phyloP scores from a whole-genome alignment of 2,113 vertebrate species.

The Erythrocebus patas region DNA sequence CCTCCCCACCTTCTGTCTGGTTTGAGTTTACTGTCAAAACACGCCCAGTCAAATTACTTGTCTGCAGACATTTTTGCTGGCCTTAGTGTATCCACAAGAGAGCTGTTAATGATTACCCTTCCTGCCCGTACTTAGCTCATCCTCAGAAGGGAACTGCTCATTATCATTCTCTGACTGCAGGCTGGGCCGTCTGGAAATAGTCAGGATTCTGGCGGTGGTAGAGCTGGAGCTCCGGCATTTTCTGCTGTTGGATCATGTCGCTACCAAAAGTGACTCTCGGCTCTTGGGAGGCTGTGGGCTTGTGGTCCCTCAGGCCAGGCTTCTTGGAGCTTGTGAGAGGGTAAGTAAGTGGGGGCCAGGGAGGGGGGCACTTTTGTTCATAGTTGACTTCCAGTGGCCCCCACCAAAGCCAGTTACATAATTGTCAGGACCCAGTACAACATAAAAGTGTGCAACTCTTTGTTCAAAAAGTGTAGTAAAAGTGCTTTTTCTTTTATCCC shows the following conservation, averaged over 20 bases:
- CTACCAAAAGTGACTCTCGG: not conserved
- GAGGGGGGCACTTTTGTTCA: not conserved
- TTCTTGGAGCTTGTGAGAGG: not conserved
- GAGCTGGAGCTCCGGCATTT: not conserved
- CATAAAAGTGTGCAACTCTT: not conserved
- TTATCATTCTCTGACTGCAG: conserved; percentile 62
- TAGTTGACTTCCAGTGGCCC: not conserved
- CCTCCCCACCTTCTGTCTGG: conserved; percentile 65
- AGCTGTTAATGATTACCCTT: conserved; percentile 74
- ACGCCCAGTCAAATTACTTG: conserved; percentile 73
- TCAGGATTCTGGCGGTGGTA: not conserved
- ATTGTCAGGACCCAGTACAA: not conserved
- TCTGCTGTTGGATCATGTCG: not conserved
- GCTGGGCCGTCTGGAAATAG: conserved; percentile 62
- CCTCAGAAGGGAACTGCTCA: conserved; percentile 66
- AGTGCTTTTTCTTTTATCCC: not conserved
- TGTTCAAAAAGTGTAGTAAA: not conserved
- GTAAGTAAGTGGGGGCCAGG: not conserved
- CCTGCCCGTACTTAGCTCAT: conserved; percentile 60
- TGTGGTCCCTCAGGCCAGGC: not conserved
- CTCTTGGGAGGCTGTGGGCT: not conserved
- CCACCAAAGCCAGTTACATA: not conserved
- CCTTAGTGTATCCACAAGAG: conserved; percentile 67
- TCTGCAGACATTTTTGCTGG: conserved; percentile 73
- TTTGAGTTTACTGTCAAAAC: conserved; percentile 79